Evolutionary conservation across 2,888 invertebrate genomes (phyloP), one percentile per base, ranked within the genome.

Genomic region (Drosophila helvetica): DNA sequence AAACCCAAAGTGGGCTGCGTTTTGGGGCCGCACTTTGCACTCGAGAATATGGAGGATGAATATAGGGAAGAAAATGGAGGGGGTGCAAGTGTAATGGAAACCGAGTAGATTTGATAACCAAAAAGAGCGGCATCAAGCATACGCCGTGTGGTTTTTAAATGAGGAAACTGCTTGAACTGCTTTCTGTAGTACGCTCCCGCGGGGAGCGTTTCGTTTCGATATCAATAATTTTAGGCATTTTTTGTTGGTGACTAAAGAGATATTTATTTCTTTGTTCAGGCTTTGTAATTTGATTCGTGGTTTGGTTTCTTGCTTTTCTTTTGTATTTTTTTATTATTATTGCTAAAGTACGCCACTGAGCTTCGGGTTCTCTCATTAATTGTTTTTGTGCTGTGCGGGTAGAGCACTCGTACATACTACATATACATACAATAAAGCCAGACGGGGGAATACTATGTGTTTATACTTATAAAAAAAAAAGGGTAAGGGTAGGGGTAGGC

Each of bases 271-370:
- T 10, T 30, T 30, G 6, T 38, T 6, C 15, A 6, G n/a, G 12
- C 15, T n/a, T 15, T 38, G 38, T 2, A 2, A 38, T 38, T 15
- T 38, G 38, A 15, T 38, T 15, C 15, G 15, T 38, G 6, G 15
- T 38, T 38, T 15, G 6, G 15, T 15, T 15, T 38, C 33, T 15
- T 15, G 15, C 1, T 15, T 7, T 5, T 15, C 5, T 3, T 30
- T 1, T 30, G 1, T 10, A 6, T 5, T 10, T 38, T 38, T 15
- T 1, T 15, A 74, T 79, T 79, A 73, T 75, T 66, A 55, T 66
- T 66, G 64, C 61, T 79, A 70, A 78, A 78, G 77, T 74, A 74
- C 77, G 77, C 79, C 63, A 64, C 62, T 64, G 64, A 64, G 38
- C 10, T 53, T 27, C 59, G 45, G 48, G 53, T 65, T 47, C 15